Conservation (phyloP, 1,140 invertebrate genomes). For the Drosophila littoralis region DNA sequence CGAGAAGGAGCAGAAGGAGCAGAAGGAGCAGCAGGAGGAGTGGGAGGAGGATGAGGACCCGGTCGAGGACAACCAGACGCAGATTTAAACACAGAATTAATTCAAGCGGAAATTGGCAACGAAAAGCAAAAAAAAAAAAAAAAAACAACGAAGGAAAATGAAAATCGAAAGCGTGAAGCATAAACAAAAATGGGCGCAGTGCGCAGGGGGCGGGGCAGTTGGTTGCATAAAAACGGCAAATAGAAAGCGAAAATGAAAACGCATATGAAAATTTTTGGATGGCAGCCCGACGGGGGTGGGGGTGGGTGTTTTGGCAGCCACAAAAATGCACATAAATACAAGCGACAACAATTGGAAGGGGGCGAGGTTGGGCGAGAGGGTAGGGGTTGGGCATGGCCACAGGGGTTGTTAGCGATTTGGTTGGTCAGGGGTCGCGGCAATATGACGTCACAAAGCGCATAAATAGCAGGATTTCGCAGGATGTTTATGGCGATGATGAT, state of each 20-base stretch:
- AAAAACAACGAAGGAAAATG: background rate
- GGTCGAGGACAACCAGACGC: constrained; percentile 41
- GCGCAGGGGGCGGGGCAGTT: background rate
- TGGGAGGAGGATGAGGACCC: constrained; percentile 15
- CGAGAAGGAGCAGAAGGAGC: constrained; percentile 13
- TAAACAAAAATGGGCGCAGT: constrained; percentile 60
- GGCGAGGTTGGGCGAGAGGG: background rate
- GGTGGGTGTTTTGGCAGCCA: constrained; percentile 47
- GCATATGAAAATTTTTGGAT: constrained; percentile 44
- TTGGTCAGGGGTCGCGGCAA: constrained; percentile 35
- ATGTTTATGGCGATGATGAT: constrained; percentile 64
- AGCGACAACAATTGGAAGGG: constrained; percentile 6
- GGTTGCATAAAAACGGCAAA: constrained; percentile 37
- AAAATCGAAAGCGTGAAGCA: constrained; percentile 79
- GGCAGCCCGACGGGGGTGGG: too few relatives aligned
- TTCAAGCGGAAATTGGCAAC: constrained; percentile 80
- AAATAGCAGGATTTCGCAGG: constrained; percentile 77
- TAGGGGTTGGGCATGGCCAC: background rate
- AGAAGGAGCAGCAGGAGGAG: too few relatives aligned
- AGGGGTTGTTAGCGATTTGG: constrained; percentile 10
- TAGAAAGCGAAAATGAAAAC: constrained; percentile 68
- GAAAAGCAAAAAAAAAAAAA: constrained; percentile 22
- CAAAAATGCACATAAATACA: constrained; percentile 81
- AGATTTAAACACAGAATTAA: constrained; percentile 81
- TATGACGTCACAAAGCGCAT: constrained; percentile 76